Base-by-base conservation (phyloP, 30 jellyfish, hydroid and myxozoan species). In the Turritopsis dohrnii region DNA sequence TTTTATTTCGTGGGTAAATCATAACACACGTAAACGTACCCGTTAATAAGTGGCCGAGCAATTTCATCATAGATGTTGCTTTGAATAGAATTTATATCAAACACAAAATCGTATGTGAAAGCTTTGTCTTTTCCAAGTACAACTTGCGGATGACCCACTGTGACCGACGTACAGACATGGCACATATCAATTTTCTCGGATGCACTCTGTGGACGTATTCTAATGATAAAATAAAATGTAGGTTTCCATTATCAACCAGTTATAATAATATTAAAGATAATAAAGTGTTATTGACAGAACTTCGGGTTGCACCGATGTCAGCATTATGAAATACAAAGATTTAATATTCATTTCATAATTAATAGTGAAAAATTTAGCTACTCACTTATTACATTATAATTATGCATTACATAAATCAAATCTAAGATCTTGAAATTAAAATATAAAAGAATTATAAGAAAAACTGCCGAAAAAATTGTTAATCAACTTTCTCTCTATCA, bases 201-300 rank as follows among this genome's bases (percentile, higher is more conserved):
- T 20, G 96, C 97, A 71, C 96, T 91, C 80, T 91, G 97, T 16
- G 97, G 97, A 69, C 97, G 92, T 18, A 91, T 87, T 90, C 97
- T 91, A 87, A 80, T 26, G 77, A 23, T 24, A 41, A 27, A 71
- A 52, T 66, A 22, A 66, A 86, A 41, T 13, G 13, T 41, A 13
- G 5, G 9, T 41, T 41, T 41, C 13, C 13, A 13, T 41, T 41
- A 41, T 41, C 60, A 41, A 41, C 60, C 5, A 41, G 18, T 21
- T 16, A 16, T 16, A 16, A 18, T 16, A 54, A 54, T 16, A 54
- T 54, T 21, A 54, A 54, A 16, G 18, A 18, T 54, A 54, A 16
- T 54, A 21, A 54, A 54, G 18, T 54, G 72, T 16, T 18, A 54
- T 16, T 18, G 72, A 16, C 29, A 19, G 24, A 18, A 18, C 29